These are phyloP conservation scores for Anoplius nigerrimus DNA, from an alignment of 2,888 invertebrate species.

Conservation along the genomic window DNA sequence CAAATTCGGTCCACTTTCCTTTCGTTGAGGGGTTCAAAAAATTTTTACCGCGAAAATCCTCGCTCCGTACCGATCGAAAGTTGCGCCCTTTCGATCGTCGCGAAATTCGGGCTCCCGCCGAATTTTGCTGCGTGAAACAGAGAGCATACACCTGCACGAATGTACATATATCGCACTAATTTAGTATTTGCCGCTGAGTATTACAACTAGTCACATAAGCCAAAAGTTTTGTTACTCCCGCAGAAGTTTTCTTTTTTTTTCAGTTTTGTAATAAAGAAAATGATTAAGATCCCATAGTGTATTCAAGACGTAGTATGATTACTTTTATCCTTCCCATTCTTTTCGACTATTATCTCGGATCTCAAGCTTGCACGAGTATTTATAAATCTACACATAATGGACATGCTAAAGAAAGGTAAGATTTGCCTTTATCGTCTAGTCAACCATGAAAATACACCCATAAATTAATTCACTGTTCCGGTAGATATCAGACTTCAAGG, in stretches of 20 bases:
- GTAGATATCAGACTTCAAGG: too few species aligned
- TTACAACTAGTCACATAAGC: slow-evolving; percentile 73
- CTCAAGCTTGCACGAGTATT: too few species aligned
- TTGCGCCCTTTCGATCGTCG: too few species aligned
- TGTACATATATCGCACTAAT: slow-evolving; percentile 67
- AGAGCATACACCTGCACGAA: slow-evolving; percentile 32
- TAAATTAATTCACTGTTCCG: too few species aligned
- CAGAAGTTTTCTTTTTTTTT: slow-evolving; percentile 67
- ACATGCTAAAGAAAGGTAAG: too few species aligned
- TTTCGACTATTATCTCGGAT: too few species aligned
- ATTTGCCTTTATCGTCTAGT: too few species aligned
- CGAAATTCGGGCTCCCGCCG: neutral
- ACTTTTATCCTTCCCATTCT: neutral
- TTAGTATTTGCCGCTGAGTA: slow-evolving; percentile 73
- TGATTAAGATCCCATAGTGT: slow-evolving; percentile 40
- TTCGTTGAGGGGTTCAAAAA: neutral
- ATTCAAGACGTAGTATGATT: neutral
- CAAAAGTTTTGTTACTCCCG: slow-evolving; percentile 72
- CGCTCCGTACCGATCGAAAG: too few species aligned
- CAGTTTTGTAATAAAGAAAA: slow-evolving; percentile 71
- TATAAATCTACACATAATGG: too few species aligned
- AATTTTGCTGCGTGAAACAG: slow-evolving; percentile 21
- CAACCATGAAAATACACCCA: too few species aligned
- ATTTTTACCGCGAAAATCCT: neutral
- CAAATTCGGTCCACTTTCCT: neutral